phyloP scores from a whole-genome alignment of 2,113 vertebrate species.

The Elachura formosa region DNA sequence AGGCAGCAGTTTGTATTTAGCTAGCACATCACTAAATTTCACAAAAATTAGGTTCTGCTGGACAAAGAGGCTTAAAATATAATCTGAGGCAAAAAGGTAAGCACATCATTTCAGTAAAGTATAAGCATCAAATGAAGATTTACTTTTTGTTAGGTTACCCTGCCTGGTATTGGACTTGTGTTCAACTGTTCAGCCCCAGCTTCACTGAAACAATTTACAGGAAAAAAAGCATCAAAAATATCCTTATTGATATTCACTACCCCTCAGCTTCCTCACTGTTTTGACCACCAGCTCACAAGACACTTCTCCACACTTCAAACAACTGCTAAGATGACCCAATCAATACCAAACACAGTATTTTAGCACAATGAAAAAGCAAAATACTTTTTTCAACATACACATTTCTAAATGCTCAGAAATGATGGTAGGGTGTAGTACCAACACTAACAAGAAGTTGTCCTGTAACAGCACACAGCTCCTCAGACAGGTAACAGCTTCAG shows the following conservation, averaged over 20 bases:
- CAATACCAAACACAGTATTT: background rate
- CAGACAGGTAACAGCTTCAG: background rate
- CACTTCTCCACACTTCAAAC: background rate
- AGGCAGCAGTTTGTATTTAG: background rate
- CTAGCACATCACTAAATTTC: background rate
- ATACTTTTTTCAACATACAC: background rate
- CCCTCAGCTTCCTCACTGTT: background rate
- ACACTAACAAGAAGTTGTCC: background rate
- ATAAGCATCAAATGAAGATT: background rate
- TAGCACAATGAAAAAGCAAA: background rate
- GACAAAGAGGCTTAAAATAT: background rate
- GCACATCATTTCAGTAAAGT: background rate
- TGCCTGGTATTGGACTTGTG: background rate
- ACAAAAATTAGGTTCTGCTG: background rate
- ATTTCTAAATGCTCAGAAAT: background rate
- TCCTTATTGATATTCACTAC: background rate
- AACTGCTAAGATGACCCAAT: background rate
- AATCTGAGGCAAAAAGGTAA: background rate
- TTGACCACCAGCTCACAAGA: background rate
- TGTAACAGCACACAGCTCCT: background rate
- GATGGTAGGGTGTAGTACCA: accelerated
- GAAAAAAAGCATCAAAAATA: background rate
- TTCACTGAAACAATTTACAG: background rate
- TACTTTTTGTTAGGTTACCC: background rate
- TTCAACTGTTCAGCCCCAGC: background rate